phyloP scores from a whole-genome alignment of 2,797 vertebrate species.

The Schizopygopsis pylzovi region DNA sequence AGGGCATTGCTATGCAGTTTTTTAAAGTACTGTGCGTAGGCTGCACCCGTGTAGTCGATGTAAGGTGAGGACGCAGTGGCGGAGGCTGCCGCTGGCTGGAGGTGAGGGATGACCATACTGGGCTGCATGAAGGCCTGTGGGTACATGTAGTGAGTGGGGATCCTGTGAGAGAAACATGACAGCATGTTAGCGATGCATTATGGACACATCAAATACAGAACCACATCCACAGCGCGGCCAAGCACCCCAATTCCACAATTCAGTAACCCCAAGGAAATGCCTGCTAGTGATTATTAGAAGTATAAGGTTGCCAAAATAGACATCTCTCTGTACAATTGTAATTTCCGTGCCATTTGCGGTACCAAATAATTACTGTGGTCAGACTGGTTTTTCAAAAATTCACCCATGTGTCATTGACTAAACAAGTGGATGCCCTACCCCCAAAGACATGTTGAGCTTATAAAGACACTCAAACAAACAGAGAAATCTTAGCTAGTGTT shows the following conservation, averaged over 20 bases:
- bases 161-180: constrained; percentile 84
- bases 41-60: constrained; percentile 96
- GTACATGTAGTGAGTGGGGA: constrained; percentile 98
- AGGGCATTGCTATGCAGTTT: background rate
- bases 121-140: constrained; percentile 98
- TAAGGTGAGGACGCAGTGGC: constrained; percentile 90
- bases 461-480: too few species aligned
- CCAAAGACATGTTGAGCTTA: background rate
- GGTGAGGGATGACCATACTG: constrained; percentile 94
- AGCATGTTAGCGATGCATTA: constrained; percentile 25
- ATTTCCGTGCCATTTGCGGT: background rate
- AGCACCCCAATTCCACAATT: constrained; percentile 73
- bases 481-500: too few species aligned
- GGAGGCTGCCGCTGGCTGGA: constrained; percentile 86
- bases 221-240: constrained; percentile 70
- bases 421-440: background rate
- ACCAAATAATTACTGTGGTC: background rate
- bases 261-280: constrained; percentile 74
- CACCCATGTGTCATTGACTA: background rate
- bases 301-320: constrained; percentile 98
- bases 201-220: constrained; percentile 14
- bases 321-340: constrained; percentile 57
- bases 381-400: background rate
- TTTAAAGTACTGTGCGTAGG: constrained; percentile 69
- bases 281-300: constrained; percentile 90